Conservation (phyloP, 2,113 vertebrate species). For the Orycteropus afer region DNA sequence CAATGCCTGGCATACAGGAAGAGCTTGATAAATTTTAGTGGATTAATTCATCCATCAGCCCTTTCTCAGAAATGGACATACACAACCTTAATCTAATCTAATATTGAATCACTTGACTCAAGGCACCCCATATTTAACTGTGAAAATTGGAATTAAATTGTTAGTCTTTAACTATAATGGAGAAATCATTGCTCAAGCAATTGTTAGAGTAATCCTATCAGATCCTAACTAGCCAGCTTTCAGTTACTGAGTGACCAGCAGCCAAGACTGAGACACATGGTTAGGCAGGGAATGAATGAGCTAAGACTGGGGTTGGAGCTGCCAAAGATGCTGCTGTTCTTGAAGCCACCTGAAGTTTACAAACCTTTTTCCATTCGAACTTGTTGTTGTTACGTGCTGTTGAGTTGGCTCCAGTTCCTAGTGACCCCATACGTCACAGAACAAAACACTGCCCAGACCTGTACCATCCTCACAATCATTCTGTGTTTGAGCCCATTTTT, state of each 20-base stretch:
- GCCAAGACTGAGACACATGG: background rate
- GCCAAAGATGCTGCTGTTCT: background rate
- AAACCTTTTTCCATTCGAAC: background rate
- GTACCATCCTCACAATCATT: too few species aligned
- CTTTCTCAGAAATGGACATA: background rate
- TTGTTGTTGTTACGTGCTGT: background rate
- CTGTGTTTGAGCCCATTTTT: too few species aligned
- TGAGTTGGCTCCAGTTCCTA: too few species aligned
- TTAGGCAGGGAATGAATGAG: background rate
- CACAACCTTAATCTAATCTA: background rate
- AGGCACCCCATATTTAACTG: background rate
- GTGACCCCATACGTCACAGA: too few species aligned
- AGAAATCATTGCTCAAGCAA: constrained; percentile 11
- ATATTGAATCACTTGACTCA: background rate
- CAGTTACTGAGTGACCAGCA: background rate
- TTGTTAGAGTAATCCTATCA: background rate
- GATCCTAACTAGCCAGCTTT: background rate
- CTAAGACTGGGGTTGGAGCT: background rate
- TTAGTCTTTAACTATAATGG: constrained; percentile 28
- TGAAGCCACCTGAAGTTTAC: background rate
- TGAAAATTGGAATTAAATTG: constrained; percentile 16
- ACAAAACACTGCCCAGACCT: too few species aligned
- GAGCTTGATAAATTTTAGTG: background rate
- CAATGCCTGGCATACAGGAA: background rate
- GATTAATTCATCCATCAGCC: background rate